A percentile compares a stretch with the other conserved stretches of the same genome.
Evolutionary conservation across 2,888 invertebrate species (phyloP).

Genomic region (Schizotus pectinicornis): DNA sequence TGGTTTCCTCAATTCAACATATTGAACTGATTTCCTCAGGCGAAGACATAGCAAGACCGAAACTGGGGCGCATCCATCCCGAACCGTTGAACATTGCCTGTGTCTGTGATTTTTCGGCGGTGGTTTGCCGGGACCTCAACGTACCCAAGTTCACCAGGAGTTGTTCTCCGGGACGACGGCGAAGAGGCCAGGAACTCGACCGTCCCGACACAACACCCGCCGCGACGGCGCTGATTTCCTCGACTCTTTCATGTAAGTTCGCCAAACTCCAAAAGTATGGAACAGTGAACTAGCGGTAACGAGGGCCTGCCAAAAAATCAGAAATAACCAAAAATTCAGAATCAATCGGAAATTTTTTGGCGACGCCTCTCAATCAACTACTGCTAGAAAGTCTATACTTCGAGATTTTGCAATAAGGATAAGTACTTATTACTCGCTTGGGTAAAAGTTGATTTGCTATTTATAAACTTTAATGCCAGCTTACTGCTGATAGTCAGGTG

Average conservation of each 20-base stretch:
- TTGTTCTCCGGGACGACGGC: constrained; percentile 35
- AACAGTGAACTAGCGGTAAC: too few species aligned
- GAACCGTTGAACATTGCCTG: constrained; percentile 27
- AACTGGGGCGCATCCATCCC: constrained; percentile 37
- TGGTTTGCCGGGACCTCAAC: constrained; percentile 28
- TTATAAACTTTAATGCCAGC: constrained; percentile 9
- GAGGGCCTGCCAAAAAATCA: too few species aligned
- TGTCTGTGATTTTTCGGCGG: constrained; percentile 33
- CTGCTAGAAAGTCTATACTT: constrained; percentile 38
- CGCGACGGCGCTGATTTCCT: constrained; percentile 28
- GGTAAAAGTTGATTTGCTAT: constrained; percentile 36
- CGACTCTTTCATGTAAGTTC: constrained; percentile 34
- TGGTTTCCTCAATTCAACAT: constrained; percentile 25
- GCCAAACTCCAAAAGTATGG: not conserved
- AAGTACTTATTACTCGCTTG: constrained; percentile 30
- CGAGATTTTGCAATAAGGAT: constrained; percentile 37
- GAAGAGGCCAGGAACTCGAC: constrained; percentile 23
- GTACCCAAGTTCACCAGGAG: constrained; percentile 34
- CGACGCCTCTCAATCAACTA: constrained; percentile 6
- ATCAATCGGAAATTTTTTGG: not conserved
- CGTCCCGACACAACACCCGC: constrained; percentile 5
- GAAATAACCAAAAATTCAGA: too few species aligned
- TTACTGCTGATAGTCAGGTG: not conserved
- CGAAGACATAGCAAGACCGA: constrained; percentile 18
- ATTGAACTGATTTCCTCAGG: constrained; percentile 21